Conservation (phyloP, 2,113 vertebrate genomes). For the Alexandromys fortis region DNA sequence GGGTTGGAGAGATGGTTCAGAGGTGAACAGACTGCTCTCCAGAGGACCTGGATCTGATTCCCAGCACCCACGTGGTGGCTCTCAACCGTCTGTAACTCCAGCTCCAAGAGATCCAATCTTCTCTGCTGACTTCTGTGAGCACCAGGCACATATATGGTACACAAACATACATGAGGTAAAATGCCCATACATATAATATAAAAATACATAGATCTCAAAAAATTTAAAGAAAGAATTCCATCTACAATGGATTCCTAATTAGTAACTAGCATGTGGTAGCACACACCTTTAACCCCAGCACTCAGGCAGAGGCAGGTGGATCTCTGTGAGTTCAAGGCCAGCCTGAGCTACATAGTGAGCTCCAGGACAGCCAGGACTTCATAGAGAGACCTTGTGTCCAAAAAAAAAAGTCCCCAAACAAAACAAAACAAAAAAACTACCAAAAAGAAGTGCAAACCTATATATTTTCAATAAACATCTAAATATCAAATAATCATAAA, state of each 20-base stretch:
- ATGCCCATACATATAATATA: neutral
- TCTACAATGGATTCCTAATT: slow-evolving; percentile 18
- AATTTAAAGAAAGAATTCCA: slow-evolving; percentile 39
- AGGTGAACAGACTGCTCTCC: neutral
- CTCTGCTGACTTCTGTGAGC: neutral
- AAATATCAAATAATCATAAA: neutral
- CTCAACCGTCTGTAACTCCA: neutral
- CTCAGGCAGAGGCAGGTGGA: neutral
- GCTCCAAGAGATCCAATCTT: neutral
- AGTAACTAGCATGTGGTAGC: neutral
- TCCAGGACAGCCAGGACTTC: neutral
- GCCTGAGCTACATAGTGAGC: neutral
- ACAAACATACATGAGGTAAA: neutral
- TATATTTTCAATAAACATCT: neutral
- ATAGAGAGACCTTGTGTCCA: neutral
- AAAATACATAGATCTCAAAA: slow-evolving; percentile 25
- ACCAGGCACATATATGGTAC: neutral
- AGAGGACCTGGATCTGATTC: neutral
- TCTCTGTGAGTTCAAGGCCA: neutral
- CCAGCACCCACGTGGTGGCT: neutral
- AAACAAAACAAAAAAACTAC: slow-evolving; percentile 1
- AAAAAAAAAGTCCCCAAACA: neutral
- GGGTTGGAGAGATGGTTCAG: neutral
- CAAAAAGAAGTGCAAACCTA: neutral
- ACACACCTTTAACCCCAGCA: neutral